Base-by-base conservation (phyloP, 2,888 invertebrate species). In the Sicus ferrugineus region DNA sequence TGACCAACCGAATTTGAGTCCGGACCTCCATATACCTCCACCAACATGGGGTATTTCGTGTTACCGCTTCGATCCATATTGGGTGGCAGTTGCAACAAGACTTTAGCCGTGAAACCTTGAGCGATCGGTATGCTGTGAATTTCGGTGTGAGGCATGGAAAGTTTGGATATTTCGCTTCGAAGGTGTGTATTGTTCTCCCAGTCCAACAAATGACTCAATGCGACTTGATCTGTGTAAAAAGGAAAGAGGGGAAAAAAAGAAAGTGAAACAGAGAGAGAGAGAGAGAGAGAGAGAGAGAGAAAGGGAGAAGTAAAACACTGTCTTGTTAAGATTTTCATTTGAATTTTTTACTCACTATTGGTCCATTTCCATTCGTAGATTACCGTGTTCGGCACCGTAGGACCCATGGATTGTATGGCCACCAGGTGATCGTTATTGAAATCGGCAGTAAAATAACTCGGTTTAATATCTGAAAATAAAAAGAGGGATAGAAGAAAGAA, bases 1-100 rank as follows among this genome's bases (percentile, higher is more conserved):
- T n/a, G 3, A 0, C 91, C 90, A 7, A 97, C 96, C 78, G 92
- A 89, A 78, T 92, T 93, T 0, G 95, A 92, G 79, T 95, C 95
- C 0, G 98, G 98, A 5, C 97, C 98, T 4, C 92, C 97, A 83
- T 98, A 95, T 89, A 95, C 95, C 81, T 93, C 92, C 70, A 95
- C 90, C 38, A 95, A 85, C 86, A 95, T 88, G 0, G 95, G 95
- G 79, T 95, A 92, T 80, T 94, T 85, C 2, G 89, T 91, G 30
- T 86, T 83, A 31, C 90, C 90, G 48, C 89, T 88, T 59, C 88
- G 86, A 80, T 90, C 90, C 73, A 93, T 88, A 77, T 92, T 89
- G 0, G 89, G 88, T 0, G 95, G 95, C 58, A 93, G 86, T 80
- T 91, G 89, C 42, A 96, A 85, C 72, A 90, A 87, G 0, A 94